Percentiles rank a stretch among this genome's conserved stretches.
Conservation (phyloP, 1,140 invertebrate species). For the Leptopilina clavipes region DNA sequence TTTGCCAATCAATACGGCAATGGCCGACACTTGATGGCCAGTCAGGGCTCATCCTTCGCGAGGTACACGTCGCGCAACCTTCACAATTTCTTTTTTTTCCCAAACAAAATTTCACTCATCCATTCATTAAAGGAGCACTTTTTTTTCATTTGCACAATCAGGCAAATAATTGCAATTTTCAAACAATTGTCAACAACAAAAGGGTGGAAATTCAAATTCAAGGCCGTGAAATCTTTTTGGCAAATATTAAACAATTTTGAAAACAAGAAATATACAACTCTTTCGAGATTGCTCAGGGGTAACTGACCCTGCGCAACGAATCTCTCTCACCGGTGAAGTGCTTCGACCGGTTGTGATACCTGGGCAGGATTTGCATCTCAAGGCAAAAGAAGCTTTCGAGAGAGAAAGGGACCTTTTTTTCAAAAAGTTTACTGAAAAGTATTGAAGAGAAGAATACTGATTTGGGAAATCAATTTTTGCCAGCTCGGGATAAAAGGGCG, state of each 20-base stretch:
- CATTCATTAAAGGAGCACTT: background rate
- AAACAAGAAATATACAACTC: constrained; percentile 46
- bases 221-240: too few species aligned
- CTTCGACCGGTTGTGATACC: constrained; percentile 50
- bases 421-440: too few species aligned
- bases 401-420: too few species aligned
- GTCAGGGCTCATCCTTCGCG: constrained; percentile 67
- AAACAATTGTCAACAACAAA: too few species aligned
- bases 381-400: too few species aligned
- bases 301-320: constrained; percentile 72
- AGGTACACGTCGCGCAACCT: constrained; percentile 47
- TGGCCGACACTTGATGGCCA: constrained; percentile 68
- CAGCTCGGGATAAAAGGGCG: background rate
- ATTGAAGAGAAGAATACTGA: background rate
- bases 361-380: constrained; percentile 51
- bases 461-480: too few species aligned
- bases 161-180: too few species aligned
- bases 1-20: constrained; percentile 72
- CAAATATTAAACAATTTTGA: background rate
- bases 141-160: too few species aligned
- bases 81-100: constrained; percentile 8
- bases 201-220: too few species aligned
- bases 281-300: constrained; percentile 56
- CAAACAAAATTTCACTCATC: background rate
- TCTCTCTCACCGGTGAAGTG: constrained; percentile 55